Conservation (phyloP, 2,888 invertebrate genomes). For the Cosmia pyralina region DNA sequence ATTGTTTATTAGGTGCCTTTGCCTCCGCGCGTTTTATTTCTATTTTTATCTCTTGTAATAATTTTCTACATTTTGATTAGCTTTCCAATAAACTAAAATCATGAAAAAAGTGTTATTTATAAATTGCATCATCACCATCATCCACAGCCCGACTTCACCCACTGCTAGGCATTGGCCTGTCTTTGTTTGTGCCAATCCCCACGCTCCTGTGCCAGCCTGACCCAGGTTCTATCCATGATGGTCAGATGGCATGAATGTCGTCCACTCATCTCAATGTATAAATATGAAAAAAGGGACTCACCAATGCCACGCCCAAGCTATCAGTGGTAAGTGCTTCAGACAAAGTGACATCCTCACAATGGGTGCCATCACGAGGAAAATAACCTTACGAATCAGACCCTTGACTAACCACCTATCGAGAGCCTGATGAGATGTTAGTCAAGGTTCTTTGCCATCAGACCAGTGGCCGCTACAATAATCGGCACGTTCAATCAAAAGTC, state of each 20-base stretch:
- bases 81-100: not conserved
- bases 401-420: not conserved
- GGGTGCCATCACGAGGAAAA: not conserved
- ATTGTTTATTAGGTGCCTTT: conserved; percentile 5
- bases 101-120: not conserved
- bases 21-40: not conserved
- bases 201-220: not conserved
- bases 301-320: not conserved
- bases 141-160: not conserved
- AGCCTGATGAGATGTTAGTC: not conserved
- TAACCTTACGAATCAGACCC: not conserved
- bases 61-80: not conserved
- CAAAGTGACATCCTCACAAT: not conserved
- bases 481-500: too few species aligned
- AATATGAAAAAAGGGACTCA: not conserved
- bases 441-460: not conserved
- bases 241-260: not conserved
- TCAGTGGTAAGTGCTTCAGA: not conserved
- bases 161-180: not conserved
- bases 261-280: not conserved
- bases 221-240: not conserved
- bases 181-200: not conserved
- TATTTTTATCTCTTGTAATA: not conserved
- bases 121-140: not conserved
- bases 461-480: not conserved